Evolutionary conservation across 1,140 invertebrate genomes (phyloP), one percentile per base, ranked within the genome.

Genomic region (Helicoverpa zea): DNA sequence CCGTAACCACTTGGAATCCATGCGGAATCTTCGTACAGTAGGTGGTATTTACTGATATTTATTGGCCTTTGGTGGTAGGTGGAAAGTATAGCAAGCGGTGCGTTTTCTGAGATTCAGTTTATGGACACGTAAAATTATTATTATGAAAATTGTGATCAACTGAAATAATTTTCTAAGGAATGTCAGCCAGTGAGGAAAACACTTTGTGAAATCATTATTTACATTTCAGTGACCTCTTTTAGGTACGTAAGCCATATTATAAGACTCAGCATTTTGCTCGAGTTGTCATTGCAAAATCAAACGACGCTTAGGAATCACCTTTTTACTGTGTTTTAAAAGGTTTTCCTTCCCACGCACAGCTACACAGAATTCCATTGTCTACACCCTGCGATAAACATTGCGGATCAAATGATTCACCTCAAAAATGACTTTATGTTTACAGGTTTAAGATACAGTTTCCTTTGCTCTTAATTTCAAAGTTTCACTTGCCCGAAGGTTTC

Each of bases 391-490:
- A 49, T 43, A 66, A 66, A 47, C 43, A 9, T 63, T 66, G 16
- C 43, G 43, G 43, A 49, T 18, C 47, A 66, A 66, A 43, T 66
- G 47, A 49, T 49, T 49, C 63, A 66, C 47, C 1, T 18, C 18
- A 16, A 66, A 66, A 66, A 66, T 66, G 9, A 66, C 63, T 66
- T 49, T 49, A 66, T 23, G 3, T 18, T 49, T 2, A 23, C 11
- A 11, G 43, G 35, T 11, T 12, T 66, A 66, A 66, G 43, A 12
- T 12, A 43, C 43, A 66, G 2, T 66, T 43, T 66, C 63, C 14
- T 66, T 66, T 66, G 63, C 43, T 47, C n/a, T 12, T 49, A n/a
- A 18, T 2, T n/a, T 23, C 63, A 66, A 66, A 66, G 63, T 66
- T 66, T 49, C 47, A 66, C 16, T 66, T 66, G 35, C 12, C 35